Percentiles rank a stretch among this genome's conserved stretches.
Conservation (phyloP, 2,113 vertebrate genomes). For the Centropus unirufus region DNA sequence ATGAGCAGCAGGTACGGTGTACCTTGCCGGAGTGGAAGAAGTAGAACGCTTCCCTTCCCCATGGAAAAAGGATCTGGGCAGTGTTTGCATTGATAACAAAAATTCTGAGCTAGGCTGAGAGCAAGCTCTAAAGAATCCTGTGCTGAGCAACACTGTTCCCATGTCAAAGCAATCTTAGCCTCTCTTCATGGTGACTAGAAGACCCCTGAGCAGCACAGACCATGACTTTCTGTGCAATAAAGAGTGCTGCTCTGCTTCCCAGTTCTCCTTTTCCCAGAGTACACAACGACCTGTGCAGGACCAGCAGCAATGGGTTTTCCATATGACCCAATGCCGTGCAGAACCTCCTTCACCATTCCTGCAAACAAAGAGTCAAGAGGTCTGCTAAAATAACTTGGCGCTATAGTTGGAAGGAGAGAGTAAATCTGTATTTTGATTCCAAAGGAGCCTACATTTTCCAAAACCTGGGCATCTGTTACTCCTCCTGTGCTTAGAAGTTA, state of each 20-base stretch:
- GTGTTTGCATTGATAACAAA: neutral
- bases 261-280: neutral
- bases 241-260: neutral
- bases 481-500: neutral
- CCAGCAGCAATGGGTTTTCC: neutral
- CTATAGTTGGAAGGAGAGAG: neutral
- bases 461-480: neutral
- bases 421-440: neutral
- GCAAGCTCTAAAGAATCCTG: neutral
- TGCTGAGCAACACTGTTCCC: neutral
- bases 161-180: neutral
- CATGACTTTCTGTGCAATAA: neutral
- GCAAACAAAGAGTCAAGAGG: neutral
- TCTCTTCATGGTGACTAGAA: neutral
- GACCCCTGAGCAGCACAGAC: neutral
- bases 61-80: neutral
- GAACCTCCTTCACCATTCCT: neutral
- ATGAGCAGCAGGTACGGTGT: neutral
- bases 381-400: neutral
- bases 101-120: neutral
- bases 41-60: neutral
- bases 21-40: neutral
- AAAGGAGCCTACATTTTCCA: neutral
- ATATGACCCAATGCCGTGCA: neutral
- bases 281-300: neutral